Evolutionary conservation across 2,113 vertebrate species (phyloP).

Genomic region (Microtus oregoni): DNA sequence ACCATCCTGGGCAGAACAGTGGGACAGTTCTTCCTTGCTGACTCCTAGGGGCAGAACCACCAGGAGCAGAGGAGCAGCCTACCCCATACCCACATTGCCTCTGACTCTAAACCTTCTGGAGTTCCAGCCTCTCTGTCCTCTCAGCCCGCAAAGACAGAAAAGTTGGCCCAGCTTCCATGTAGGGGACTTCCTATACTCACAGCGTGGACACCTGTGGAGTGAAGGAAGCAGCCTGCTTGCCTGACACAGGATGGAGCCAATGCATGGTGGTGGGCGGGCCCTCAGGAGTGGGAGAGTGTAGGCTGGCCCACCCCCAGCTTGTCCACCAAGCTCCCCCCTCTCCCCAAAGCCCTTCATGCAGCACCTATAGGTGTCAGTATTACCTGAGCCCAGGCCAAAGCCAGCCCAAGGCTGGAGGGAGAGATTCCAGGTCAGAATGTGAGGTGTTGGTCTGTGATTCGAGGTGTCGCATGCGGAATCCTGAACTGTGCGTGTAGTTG

Average conservation of each 20-base stretch:
- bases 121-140: background rate
- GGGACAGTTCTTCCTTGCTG: background rate
- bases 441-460: conserved; percentile 89
- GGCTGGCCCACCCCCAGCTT: conserved; percentile 69
- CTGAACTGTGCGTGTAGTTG: conserved; percentile 90
- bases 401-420: conserved; percentile 75
- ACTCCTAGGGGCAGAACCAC: conserved; percentile 34
- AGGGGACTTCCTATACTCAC: conserved; percentile 47
- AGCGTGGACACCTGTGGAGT: background rate
- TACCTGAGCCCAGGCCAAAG: conserved; percentile 78
- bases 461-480: conserved; percentile 92
- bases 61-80: background rate
- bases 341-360: conserved; percentile 48
- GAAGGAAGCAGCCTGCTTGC: conserved; percentile 1
- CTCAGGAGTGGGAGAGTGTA: conserved; percentile 71
- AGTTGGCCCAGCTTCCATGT: background rate
- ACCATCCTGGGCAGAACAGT: background rate
- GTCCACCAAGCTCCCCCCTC: background rate
- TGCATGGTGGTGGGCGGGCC: conserved; percentile 47
- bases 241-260: conserved; percentile 4
- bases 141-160: conserved; percentile 10
- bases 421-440: conserved; percentile 84
- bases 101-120: background rate
- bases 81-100: background rate
- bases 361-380: conserved; percentile 82